Evolutionary conservation across 2,113 vertebrate species (phyloP).

Genomic region (Telmatochromis sp.): DNA sequence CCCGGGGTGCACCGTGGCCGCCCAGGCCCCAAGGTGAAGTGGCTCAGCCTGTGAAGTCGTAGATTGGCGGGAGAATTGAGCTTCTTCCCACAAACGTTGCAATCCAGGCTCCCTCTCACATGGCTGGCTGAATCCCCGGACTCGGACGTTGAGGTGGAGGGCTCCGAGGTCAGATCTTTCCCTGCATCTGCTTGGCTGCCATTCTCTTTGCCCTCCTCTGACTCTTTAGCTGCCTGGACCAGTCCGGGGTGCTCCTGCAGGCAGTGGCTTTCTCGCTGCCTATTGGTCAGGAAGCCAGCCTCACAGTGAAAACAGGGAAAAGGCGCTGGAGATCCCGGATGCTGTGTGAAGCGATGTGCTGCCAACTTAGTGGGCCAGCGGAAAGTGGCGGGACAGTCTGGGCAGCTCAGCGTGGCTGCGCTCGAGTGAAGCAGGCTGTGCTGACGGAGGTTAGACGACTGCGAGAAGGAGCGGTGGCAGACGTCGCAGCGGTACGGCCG

Average conservation of each 20-base stretch:
- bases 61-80: slow-evolving; percentile 72
- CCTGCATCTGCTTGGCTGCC: not conserved
- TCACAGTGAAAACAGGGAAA: slow-evolving; percentile 74
- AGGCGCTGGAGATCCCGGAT: slow-evolving; percentile 67
- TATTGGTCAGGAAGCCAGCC: slow-evolving; percentile 67
- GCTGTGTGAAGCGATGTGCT: slow-evolving; percentile 67
- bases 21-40: slow-evolving; percentile 33
- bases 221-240: not conserved
- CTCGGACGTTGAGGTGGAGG: slow-evolving; percentile 14
- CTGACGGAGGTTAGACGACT: slow-evolving; percentile 86
- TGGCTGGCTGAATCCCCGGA: not conserved
- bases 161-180: not conserved
- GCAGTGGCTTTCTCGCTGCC: slow-evolving; percentile 67
- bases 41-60: slow-evolving; percentile 69
- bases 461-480: slow-evolving; percentile 81
- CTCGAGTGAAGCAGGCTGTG: slow-evolving; percentile 79
- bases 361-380: slow-evolving; percentile 74
- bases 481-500: slow-evolving; percentile 81
- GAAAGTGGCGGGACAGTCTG: slow-evolving; percentile 73
- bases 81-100: slow-evolving; percentile 72
- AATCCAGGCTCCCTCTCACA: slow-evolving; percentile 46
- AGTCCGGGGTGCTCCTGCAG: slow-evolving; percentile 51
- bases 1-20: slow-evolving; percentile 13
- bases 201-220: not conserved
- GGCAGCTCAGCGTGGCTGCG: slow-evolving; percentile 54